Conservation (phyloP, 2,113 vertebrate genomes). For the Pyrgilauda ruficollis region DNA sequence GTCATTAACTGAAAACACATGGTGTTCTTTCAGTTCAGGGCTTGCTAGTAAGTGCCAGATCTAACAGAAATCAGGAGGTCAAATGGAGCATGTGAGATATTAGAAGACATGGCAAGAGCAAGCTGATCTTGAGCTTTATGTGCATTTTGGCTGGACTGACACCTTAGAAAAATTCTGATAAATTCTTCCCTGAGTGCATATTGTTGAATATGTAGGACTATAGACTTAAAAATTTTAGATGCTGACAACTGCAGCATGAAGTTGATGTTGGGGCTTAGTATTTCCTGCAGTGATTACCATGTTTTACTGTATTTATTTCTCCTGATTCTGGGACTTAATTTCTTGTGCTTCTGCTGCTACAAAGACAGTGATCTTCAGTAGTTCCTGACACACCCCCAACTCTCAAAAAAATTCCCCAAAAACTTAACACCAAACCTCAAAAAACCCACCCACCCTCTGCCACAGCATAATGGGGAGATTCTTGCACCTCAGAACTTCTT, state of each 20-base stretch:
- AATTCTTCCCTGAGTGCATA: background rate
- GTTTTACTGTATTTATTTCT: background rate
- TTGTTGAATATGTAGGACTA: background rate
- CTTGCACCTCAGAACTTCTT: background rate
- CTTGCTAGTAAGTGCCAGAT: background rate
- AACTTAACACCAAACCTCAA: background rate
- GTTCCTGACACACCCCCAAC: background rate
- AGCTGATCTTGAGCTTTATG: background rate
- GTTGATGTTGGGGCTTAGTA: background rate
- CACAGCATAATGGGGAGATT: background rate
- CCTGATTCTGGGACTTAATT: background rate
- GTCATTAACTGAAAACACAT: background rate
- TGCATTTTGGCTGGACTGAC: background rate
- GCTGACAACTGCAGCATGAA: background rate
- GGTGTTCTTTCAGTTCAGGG: background rate
- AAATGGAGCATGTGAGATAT: background rate
- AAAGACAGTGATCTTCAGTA: background rate
- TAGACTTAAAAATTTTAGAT: background rate
- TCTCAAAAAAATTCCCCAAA: fast-evolving
- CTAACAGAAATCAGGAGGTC: background rate
- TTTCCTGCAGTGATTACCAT: background rate
- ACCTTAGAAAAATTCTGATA: background rate
- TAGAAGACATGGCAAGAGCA: background rate
- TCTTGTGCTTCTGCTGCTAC: background rate
- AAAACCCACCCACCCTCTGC: fast-evolving